Percentiles rank a stretch among this genome's conserved stretches.
Conservation (phyloP, 35 echinoderm and acorn worm genomes). For the Lytechinus variegatus region DNA sequence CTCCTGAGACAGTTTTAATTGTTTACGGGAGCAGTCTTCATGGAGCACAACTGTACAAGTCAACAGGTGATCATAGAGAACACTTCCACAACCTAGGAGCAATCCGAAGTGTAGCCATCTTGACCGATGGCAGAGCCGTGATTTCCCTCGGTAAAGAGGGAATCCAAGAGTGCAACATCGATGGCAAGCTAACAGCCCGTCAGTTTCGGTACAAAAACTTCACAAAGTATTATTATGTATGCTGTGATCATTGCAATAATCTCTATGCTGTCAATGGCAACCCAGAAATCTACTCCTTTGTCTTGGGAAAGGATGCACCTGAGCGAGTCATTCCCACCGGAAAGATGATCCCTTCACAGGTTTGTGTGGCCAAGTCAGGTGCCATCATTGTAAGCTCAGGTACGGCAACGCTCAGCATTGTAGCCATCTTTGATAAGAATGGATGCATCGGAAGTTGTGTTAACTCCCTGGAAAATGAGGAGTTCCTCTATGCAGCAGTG, state of each 20-base stretch:
- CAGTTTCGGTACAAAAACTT: neutral
- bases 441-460: neutral
- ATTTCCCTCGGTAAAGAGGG: neutral
- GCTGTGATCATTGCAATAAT: neutral
- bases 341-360: neutral
- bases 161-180: neutral
- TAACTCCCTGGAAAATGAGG: neutral
- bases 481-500: neutral
- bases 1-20: neutral
- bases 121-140: neutral
- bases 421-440: neutral
- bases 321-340: neutral
- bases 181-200: neutral
- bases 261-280: neutral
- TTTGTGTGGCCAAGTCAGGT: neutral
- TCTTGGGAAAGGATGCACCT: neutral
- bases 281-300: neutral
- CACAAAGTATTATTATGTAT: neutral
- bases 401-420: neutral
- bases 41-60: neutral
- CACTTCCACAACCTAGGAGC: neutral
- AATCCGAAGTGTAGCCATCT: neutral
- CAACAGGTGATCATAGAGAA: neutral
- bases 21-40: neutral
- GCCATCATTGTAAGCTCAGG: neutral